Percentiles rank a stretch among this genome's conserved stretches.
Conservation (phyloP, 2,888 invertebrate species). For the Mythimna vitellina region DNA sequence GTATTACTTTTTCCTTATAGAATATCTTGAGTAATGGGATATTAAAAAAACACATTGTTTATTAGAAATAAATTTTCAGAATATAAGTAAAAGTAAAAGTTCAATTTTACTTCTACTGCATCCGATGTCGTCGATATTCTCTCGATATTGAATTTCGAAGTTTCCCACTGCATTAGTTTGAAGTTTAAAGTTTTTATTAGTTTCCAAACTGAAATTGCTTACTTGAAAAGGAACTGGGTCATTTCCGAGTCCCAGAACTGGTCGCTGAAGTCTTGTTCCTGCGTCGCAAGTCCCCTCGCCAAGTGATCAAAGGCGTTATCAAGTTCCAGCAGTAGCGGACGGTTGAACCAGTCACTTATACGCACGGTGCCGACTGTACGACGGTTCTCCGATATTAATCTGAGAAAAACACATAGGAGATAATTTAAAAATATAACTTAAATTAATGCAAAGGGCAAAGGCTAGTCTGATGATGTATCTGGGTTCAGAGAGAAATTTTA, state of each 20-base stretch:
- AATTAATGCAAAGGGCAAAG: too few relatives aligned
- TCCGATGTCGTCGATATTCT: conserved; percentile 1
- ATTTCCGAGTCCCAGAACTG: conserved; percentile 95
- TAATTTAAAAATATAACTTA: neutral
- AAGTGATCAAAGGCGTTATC: conserved; percentile 93
- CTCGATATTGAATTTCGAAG: conserved; percentile 7
- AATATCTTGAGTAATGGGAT: too few relatives aligned
- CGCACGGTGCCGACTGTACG: conserved; percentile 90
- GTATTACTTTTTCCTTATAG: too few relatives aligned
- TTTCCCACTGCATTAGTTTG: conserved; percentile 14
- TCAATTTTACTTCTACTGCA: conserved; percentile 11
- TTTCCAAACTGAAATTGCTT: conserved; percentile 62
- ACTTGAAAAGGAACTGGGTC: conserved; percentile 86
- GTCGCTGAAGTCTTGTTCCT: conserved; percentile 94
- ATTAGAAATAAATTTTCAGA: too few relatives aligned
- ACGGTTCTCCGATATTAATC: conserved; percentile 91
- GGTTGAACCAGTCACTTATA: conserved; percentile 93
- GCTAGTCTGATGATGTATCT: too few relatives aligned
- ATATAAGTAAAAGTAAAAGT: neutral
- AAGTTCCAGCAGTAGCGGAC: conserved; percentile 92
- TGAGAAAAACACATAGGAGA: conserved; percentile 67
- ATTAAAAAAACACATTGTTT: too few relatives aligned
- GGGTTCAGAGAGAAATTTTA: too few relatives aligned
- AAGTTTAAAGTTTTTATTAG: conserved; percentile 36
- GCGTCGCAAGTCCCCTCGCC: conserved; percentile 94